phyloP scores from a whole-genome alignment of 2,113 vertebrate genomes.

The Benitochromis conjunctus region DNA sequence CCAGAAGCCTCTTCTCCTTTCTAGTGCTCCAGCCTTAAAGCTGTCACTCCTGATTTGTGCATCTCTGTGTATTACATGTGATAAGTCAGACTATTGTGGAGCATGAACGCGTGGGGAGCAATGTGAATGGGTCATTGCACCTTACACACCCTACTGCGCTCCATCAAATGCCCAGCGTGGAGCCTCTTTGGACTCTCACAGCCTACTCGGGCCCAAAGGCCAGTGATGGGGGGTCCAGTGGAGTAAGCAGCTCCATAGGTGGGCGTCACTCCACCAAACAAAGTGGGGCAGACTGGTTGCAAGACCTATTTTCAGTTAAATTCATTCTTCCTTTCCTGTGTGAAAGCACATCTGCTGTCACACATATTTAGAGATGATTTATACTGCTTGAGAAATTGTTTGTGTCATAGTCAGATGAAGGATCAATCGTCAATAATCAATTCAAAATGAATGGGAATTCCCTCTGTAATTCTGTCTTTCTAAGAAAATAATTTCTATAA shows the following conservation, averaged over 20 bases:
- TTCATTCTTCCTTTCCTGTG: conserved; percentile 9
- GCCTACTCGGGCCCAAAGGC: conserved; percentile 25
- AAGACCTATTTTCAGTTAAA: conserved; percentile 53
- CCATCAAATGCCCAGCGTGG: conserved; percentile 84
- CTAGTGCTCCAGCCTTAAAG: conserved; percentile 68
- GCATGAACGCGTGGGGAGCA: conserved; percentile 80
- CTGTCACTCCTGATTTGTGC: conserved; percentile 81
- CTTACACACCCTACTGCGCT: conserved; percentile 87
- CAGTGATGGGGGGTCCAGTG: conserved; percentile 17
- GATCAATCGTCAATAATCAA: neutral
- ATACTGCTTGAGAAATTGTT: conserved; percentile 2
- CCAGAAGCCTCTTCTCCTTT: conserved; percentile 48
- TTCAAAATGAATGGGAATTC: neutral
- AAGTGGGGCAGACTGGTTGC: conserved; percentile 42
- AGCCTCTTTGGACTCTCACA: conserved; percentile 71
- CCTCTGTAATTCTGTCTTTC: neutral
- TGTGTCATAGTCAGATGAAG: neutral
- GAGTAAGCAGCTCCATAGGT: conserved; percentile 27
- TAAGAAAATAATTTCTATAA: neutral
- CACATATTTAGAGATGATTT: conserved; percentile 20
- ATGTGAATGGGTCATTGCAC: conserved; percentile 80
- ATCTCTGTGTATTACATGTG: conserved; percentile 80
- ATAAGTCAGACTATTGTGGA: conserved; percentile 83
- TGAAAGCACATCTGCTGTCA: conserved; percentile 2
- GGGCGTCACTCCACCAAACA: conserved; percentile 45